phyloP scores from a whole-genome alignment of 2,888 invertebrate genomes.

The Protophormia terraenovae region DNA sequence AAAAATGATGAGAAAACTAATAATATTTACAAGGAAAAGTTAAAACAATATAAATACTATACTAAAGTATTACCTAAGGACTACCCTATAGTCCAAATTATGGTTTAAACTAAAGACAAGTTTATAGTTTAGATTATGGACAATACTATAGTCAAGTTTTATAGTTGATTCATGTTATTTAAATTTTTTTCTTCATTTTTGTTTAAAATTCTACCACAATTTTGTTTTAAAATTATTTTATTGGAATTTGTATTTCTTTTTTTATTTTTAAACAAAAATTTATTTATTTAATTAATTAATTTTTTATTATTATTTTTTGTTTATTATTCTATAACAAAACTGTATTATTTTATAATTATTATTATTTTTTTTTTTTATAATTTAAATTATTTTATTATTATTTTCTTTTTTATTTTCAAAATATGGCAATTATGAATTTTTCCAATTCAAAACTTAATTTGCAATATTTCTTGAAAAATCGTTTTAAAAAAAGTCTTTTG shows the following conservation, averaged over 20 bases:
- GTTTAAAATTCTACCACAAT: not conserved
- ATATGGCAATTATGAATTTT: constrained; percentile 55
- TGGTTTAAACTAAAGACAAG: too few species aligned
- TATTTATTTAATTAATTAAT: constrained; percentile 50
- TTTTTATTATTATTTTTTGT: constrained; percentile 16
- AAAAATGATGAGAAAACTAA: too few species aligned
- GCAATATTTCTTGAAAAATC: constrained; percentile 41
- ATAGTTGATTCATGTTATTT: too few species aligned
- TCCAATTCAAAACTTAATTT: constrained; percentile 58
- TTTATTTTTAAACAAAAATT: not conserved
- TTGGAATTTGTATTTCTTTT: not conserved
- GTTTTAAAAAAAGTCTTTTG: constrained; percentile 41
- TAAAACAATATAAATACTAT: too few species aligned
- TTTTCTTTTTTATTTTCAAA: not conserved
- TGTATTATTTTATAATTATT: constrained; percentile 64
- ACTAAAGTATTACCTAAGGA: too few species aligned
- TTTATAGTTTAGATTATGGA: not conserved
- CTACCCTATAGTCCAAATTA: too few species aligned
- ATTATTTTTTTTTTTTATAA: constrained; percentile 15
- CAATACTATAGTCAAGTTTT: too few species aligned
- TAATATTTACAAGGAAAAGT: too few species aligned
- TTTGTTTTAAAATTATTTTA: constrained; percentile 40
- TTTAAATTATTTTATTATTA: constrained; percentile 27
- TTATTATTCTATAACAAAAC: constrained; percentile 31
- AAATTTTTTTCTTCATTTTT: not conserved